Evolutionary conservation across 2,797 vertebrate species (phyloP), one percentile per base, ranked within the genome.

Genomic region (Crocodylus rhombifer): DNA sequence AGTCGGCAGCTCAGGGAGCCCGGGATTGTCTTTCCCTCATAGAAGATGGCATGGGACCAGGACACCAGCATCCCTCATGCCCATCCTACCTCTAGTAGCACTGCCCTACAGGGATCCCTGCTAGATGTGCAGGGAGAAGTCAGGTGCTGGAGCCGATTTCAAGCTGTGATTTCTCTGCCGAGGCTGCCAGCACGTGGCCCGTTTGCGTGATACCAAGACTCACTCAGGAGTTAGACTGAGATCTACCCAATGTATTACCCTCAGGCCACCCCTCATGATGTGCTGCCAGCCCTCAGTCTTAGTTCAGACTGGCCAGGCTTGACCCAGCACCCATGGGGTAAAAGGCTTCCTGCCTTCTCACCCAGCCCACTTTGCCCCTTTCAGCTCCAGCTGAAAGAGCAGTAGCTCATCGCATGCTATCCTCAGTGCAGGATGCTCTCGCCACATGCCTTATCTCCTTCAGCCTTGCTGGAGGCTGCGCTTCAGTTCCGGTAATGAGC

Each of bases 31-130:
- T 16, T 17, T 65, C 16, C 8, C 23, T 16, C n/a, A 65, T 26
- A 65, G 55, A 76, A 80, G 0, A 1, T 3, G 23, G 2, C 25
- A 74, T 57, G 18, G 2, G 0, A 0, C 0, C 1, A 51, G 7
- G n/a, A 13, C 2, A 42, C 79, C 55, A 0, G 1, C 13, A 2
- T 16, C 18, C 55, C 20, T 21, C 14, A 33, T 1, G 21, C 69
- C 12, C 36, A 8, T 13, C 36, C 36, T 13, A 7, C 36, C 36
- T 7, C 36, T n/a, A 28, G n/a, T 17, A 65, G 64, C 10, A 17
- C 33, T 67, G 16, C 5, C 65, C 65, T 67, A 18, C 30, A 33
- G 30, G 30, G 30, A 67, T 33, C 64, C 64, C 16, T 30, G 28
- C 64, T n/a, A 4, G 7, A 30, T 30, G 64, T 28, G 64, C 16